Evolutionary conservation across 2,888 invertebrate genomes (phyloP).

Genomic region (Chloroclysta siterata): DNA sequence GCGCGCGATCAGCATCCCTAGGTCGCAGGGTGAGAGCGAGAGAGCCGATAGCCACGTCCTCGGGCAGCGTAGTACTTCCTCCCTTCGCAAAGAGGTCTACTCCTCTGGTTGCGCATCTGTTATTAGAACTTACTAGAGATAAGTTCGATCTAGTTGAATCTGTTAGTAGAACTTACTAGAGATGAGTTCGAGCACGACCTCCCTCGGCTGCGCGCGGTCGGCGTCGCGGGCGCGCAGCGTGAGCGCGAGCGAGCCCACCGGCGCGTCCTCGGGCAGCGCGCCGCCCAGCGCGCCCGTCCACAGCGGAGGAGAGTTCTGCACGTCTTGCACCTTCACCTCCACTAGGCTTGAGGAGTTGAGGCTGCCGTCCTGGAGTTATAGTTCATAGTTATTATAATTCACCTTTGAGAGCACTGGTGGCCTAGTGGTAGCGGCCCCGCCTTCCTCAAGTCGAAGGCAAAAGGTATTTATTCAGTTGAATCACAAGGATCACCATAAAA

Average conservation of each 20-base stretch:
- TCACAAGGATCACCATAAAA: too few species aligned
- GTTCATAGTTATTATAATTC: too few species aligned
- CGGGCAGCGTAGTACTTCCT: slow-evolving; percentile 83
- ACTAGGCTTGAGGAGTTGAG: slow-evolving; percentile 90
- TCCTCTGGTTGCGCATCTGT: too few species aligned
- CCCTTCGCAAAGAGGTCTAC: too few species aligned
- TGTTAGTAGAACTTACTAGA: slow-evolving; percentile 86
- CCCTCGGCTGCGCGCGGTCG: slow-evolving; percentile 92
- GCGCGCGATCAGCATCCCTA: slow-evolving; percentile 93
- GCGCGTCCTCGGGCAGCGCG: slow-evolving; percentile 92
- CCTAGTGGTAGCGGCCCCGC: too few species aligned
- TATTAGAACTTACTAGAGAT: too few species aligned
- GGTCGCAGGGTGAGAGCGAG: slow-evolving; percentile 92
- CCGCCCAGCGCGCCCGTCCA: slow-evolving; percentile 92
- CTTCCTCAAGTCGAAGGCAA: too few species aligned
- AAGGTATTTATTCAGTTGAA: too few species aligned
- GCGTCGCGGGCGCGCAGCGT: slow-evolving; percentile 93
- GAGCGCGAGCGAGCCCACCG: slow-evolving; percentile 92
- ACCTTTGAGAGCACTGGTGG: too few species aligned
- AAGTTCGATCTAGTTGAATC: too few species aligned
- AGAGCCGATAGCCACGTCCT: slow-evolving; percentile 93
- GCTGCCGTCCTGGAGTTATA: slow-evolving; percentile 88
- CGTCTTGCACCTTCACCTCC: slow-evolving; percentile 91
- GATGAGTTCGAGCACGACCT: slow-evolving; percentile 90
- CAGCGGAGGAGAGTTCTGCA: slow-evolving; percentile 94